Conservation (phyloP, 2,888 invertebrate genomes). For the Leptogaster cylindrica region DNA sequence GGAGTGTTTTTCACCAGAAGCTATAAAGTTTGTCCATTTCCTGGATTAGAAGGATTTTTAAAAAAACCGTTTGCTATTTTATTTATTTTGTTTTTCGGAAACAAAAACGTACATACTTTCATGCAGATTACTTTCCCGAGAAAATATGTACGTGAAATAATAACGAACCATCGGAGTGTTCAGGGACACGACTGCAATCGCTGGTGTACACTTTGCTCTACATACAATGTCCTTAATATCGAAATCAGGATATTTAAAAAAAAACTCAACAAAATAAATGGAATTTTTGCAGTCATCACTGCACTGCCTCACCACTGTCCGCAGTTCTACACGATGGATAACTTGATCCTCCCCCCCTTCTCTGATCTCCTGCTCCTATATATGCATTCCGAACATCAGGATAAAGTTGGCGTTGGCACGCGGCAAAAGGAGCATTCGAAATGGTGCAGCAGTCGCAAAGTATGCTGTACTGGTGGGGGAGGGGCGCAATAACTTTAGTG, state of each 20-base stretch:
- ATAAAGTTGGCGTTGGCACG: conserved; percentile 19
- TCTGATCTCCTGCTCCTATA: neutral
- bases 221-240: conserved; percentile 23
- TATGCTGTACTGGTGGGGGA: conserved; percentile 1
- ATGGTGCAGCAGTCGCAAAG: neutral
- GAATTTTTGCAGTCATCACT: neutral
- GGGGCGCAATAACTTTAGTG: conserved; percentile 2
- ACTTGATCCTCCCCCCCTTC: neutral
- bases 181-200: too few relatives aligned
- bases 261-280: neutral
- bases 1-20: too few relatives aligned
- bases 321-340: too few relatives aligned
- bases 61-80: too few relatives aligned
- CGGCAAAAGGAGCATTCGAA: conserved; percentile 1
- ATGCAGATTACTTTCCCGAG: too few relatives aligned
- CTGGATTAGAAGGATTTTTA: too few relatives aligned
- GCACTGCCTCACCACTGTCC: neutral
- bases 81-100: too few relatives aligned
- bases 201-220: conserved; percentile 22
- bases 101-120: too few relatives aligned
- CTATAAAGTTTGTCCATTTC: too few relatives aligned
- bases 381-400: conserved; percentile 5
- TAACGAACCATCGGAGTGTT: too few relatives aligned
- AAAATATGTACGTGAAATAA: too few relatives aligned
- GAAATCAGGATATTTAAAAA: conserved; percentile 32